Evolutionary conservation across 2,797 vertebrate species (phyloP), one percentile per base, ranked within the genome.

Genomic region (Chelon labrosus): DNA sequence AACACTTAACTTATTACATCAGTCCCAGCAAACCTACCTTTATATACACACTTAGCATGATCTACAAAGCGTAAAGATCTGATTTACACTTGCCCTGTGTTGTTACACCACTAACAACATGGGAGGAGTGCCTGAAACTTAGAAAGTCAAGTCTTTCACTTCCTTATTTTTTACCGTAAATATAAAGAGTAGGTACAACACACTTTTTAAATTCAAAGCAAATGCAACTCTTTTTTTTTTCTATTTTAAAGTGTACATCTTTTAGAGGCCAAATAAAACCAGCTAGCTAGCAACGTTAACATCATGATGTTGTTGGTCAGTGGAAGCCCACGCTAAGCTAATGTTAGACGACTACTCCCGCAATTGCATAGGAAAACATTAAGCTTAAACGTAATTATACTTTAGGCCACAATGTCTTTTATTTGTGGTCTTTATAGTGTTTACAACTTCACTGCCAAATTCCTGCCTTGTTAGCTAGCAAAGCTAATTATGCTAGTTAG

Each of bases 401-500:
- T 54, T 0, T 1, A 13, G 1, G 1, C 1, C 20, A 41, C 0
- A 12, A 2, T 20, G n/a, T 31, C 31, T 16, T 10, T n/a, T 16
- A 42, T 10, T 7, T 12, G 0, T 41, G 1, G 3, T 12, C 11
- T 61, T 46, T 39, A n/a, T 17, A 20, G 9, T 56, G 35, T 65
- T 49, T 2, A 65, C 27, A 35, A 38, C 47, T 71, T 27, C 35
- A 31, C 22, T 17, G 20, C 5, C 35, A 20, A 75, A n/a, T 65
- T 70, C 20, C 11, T 50, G 47, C 25, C 62, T 8, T 42, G 54
- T 60, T 73, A 65, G 77, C 78, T n/a, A 64, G 8, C 50, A 57
- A 66, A 83, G 90, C 91, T 56, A 71, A 65, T 31, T 5, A 73
- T 81, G 92, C 90, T 91, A 92, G 79, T 69, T 91, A 91, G 90